A percentile compares a stretch with the other conserved stretches of the same genome.
Conservation (phyloP, 2,888 invertebrate species). For the Thera obeliscata region DNA sequence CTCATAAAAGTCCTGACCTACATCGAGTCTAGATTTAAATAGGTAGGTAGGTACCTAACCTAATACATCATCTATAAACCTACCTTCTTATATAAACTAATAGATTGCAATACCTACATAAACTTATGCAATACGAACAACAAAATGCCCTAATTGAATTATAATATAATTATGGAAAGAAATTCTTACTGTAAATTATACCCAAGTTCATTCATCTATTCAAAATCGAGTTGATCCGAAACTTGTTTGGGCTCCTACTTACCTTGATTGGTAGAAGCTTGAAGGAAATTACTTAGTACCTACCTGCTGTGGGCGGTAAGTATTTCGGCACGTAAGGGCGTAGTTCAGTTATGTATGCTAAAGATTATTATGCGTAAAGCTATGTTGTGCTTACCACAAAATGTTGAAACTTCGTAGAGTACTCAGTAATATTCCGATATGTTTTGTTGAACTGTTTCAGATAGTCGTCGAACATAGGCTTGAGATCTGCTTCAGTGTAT, state of each 20-base stretch:
- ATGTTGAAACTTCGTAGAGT: conserved; percentile 74
- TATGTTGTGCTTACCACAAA: conserved; percentile 76
- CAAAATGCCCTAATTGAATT: conserved; percentile 1
- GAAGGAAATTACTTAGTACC: too few species aligned
- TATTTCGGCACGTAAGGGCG: too few species aligned
- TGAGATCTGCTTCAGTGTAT: conserved; percentile 54
- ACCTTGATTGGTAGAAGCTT: conserved; percentile 9
- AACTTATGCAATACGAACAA: too few species aligned
- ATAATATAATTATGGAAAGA: not conserved
- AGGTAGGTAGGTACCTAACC: not conserved
- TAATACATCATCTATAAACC: too few species aligned
- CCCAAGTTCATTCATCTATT: conserved; percentile 1
- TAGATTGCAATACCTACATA: too few species aligned
- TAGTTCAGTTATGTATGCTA: too few species aligned
- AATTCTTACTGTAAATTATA: not conserved
- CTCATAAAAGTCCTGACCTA: too few species aligned
- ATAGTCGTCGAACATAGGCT: conserved; percentile 77
- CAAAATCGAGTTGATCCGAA: not conserved
- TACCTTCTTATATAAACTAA: too few species aligned
- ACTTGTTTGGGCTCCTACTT: conserved; percentile 20
- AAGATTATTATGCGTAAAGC: not conserved
- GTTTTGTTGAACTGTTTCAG: conserved; percentile 82
- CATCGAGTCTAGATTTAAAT: not conserved
- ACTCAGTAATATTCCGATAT: conserved; percentile 78
- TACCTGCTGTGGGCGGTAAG: too few species aligned